A percentile compares a stretch with the other conserved stretches of the same genome.
Evolutionary conservation across 2,888 invertebrate species (phyloP).

Genomic region (Alcis repandata): DNA sequence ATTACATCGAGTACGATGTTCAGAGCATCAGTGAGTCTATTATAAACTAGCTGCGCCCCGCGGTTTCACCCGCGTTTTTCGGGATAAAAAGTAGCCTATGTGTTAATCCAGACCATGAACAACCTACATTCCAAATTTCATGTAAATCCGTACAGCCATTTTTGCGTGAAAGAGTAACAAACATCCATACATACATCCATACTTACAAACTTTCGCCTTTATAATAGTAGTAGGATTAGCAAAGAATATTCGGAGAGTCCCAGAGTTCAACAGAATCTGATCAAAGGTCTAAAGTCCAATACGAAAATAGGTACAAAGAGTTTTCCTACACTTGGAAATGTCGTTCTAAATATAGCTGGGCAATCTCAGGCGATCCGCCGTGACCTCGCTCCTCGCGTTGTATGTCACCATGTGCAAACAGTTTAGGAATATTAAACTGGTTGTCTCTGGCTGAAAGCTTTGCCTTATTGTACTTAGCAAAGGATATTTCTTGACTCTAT

Average conservation of each 20-base stretch:
- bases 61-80: no score
- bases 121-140: no score
- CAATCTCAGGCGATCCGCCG: slow-evolving; percentile 35
- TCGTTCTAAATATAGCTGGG: slow-evolving; percentile 42
- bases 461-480: slow-evolving; percentile 20
- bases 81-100: no score
- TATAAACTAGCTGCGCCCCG: no score
- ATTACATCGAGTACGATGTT: no score
- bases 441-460: slow-evolving; percentile 22
- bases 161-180: no score
- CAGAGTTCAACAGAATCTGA: not conserved
- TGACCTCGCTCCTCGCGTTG: slow-evolving; percentile 38
- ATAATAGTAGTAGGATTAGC: no score
- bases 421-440: slow-evolving; percentile 35
- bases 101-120: no score
- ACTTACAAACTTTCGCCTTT: no score
- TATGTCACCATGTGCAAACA: slow-evolving; percentile 36
- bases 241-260: not conserved
- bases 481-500: not conserved
- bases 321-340: slow-evolving; percentile 37
- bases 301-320: slow-evolving; percentile 18
- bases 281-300: slow-evolving; percentile 13
- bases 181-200: no score
- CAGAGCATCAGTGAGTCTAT: no score
- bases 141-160: no score